Evolutionary conservation across 1,140 invertebrate species (phyloP).

Genomic region (Idris sp.): DNA sequence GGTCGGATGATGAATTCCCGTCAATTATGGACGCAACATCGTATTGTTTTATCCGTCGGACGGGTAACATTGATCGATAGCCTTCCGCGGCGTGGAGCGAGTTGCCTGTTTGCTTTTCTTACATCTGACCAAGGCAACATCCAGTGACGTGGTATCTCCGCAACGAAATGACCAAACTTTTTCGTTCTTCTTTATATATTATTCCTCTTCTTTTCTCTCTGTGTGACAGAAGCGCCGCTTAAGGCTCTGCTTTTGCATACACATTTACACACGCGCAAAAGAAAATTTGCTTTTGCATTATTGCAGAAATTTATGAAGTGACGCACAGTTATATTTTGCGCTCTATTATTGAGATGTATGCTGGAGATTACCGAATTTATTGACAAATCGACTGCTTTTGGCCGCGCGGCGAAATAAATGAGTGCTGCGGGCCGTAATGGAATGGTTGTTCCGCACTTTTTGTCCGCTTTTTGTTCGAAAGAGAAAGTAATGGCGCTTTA

Average conservation of each 20-base stretch:
- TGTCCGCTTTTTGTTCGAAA: constrained; percentile 4
- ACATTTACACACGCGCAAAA: constrained; percentile 28
- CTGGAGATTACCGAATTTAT: constrained; percentile 31
- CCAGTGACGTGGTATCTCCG: constrained; percentile 40
- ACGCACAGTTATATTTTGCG: constrained; percentile 9
- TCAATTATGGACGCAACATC: constrained; percentile 78
- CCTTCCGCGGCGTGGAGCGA: constrained; percentile 53
- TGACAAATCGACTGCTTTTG: constrained; percentile 43
- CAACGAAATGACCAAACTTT: constrained; percentile 59
- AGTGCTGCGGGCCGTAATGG: constrained; percentile 6
- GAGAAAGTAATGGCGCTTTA: constrained; percentile 17
- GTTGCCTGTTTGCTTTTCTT: constrained; percentile 55
- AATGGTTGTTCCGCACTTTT: constrained; percentile 21
- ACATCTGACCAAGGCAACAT: constrained; percentile 44
- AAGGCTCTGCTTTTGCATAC: constrained; percentile 37
- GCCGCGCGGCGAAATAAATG: constrained; percentile 4
- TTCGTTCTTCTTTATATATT: no score
- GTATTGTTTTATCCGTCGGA: constrained; percentile 78
- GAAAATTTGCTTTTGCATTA: constrained; percentile 25
- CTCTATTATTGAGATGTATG: constrained; percentile 31
- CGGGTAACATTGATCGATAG: constrained; percentile 77
- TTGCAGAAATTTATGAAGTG: constrained; percentile 28
- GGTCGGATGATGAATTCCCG: constrained; percentile 77
- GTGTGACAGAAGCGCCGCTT: constrained; percentile 55
- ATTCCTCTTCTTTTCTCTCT: constrained; percentile 37